Evolutionary conservation across 1,140 invertebrate species (phyloP).

Genomic region (Micrasema minimum): DNA sequence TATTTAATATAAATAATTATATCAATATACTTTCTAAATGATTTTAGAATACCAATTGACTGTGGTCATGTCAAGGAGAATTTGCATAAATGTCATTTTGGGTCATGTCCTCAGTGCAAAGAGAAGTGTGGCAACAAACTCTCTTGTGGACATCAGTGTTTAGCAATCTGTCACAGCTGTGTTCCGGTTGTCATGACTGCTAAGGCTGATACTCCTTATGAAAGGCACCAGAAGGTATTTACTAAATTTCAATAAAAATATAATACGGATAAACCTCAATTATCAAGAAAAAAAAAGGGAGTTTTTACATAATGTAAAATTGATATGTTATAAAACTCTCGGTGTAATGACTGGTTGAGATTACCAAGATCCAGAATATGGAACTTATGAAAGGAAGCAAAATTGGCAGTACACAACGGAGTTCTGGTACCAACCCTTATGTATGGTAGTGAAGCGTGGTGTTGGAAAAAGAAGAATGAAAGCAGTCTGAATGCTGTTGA

Average conservation of each 20-base stretch:
- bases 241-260: background rate
- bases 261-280: background rate
- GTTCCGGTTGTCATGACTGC: slow-evolving; percentile 75
- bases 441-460: no score
- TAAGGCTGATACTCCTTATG: slow-evolving; percentile 82
- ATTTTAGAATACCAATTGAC: slow-evolving; percentile 34
- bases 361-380: no score
- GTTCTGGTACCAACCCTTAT: no score
- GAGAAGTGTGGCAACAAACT: slow-evolving; percentile 44
- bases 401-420: no score
- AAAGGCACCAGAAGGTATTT: slow-evolving; percentile 68
- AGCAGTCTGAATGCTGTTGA: no score
- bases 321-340: no score
- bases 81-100: slow-evolving; percentile 48
- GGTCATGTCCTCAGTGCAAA: slow-evolving; percentile 45
- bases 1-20: background rate
- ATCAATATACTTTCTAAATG: no score
- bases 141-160: slow-evolving; percentile 81
- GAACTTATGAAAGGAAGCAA: no score
- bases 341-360: no score
- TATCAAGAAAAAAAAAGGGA: no score
- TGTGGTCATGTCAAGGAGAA: slow-evolving; percentile 48
- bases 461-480: no score
- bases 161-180: slow-evolving; percentile 81
- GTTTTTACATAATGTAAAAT: no score